Base-by-base conservation (phyloP, 2,797 vertebrate species). In the Picus viridis region DNA sequence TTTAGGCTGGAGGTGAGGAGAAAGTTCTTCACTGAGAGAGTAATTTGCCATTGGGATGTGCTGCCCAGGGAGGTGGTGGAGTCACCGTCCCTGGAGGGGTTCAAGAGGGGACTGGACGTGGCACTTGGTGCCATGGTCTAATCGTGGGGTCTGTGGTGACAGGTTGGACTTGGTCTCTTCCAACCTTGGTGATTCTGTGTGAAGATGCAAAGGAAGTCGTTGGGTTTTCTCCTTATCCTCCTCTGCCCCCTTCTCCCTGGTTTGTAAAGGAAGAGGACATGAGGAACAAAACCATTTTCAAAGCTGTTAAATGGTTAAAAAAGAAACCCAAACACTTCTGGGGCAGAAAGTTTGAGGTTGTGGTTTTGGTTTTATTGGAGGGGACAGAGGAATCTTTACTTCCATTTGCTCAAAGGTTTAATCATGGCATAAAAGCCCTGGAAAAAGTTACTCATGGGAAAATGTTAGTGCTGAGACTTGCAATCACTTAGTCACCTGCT, bases 391-490 rank as follows among this genome's bases (percentile, higher is more conserved):
- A 15, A 61, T 51, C 17, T 57, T 76, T 27, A 29, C 47, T 49
- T 2, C 19, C 27, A 51, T 90, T 1, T 65, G n/a, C n/a, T 13
- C 65, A 67, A 11, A 54, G 8, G 1, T 32, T 64, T 87, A 58
- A 7, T 53, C 18, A 15, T 49, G 19, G 15, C 27, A 75, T 64
- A 68, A 64, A 92, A 43, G 24, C 17, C 53, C 10, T 39, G 23
- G 16, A 71, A 71, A 6, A 8, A 2, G 0, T 10, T 77, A 8
- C 1, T 29, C 15, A 2, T 11, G 9, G 10, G 5, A 47, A 13
- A 20, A 29, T 10, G 30, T 58, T 43, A 34, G 20, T 43, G 39
- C 18, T 9, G 11, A 16, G 32, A 24, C 29, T 61, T 73, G 34
- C 9, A 74, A 43, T 4, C 11, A 11, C 47, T 83, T 70, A 39